A percentile compares a stretch with the other conserved stretches of the same genome.
These are phyloP conservation scores for Crotophaga sulcirostris DNA, from an alignment of 2,113 vertebrate species.

Conservation along the genomic window DNA sequence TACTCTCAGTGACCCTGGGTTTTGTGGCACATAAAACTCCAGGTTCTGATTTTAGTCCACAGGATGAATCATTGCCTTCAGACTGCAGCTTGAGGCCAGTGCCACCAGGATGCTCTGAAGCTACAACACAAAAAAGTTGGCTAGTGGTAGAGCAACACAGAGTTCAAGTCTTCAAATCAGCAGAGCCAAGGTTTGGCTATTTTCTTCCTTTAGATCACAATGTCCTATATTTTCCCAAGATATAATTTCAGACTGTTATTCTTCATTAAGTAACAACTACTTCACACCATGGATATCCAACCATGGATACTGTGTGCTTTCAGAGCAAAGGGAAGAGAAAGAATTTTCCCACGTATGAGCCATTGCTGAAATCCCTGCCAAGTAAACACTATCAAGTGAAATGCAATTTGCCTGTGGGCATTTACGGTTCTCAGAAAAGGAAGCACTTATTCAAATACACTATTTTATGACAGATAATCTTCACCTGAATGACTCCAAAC, in stretches of 20 bases:
- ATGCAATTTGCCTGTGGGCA: background rate
- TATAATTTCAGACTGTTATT: background rate
- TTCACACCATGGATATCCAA: background rate
- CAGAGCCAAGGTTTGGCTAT: background rate
- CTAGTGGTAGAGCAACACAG: background rate
- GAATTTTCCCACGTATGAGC: background rate
- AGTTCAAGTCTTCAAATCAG: background rate
- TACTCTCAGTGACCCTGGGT: background rate
- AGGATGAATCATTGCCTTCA: background rate
- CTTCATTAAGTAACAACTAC: background rate
- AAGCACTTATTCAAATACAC: background rate
- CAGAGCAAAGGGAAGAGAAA: background rate
- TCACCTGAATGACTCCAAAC: background rate
- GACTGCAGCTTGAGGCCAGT: background rate
- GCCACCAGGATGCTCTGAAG: background rate
- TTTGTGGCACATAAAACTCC: background rate
- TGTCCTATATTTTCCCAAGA: background rate
- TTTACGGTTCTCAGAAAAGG: background rate
- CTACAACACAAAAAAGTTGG: background rate
- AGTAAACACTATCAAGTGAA: background rate
- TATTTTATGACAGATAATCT: background rate
- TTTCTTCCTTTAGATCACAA: background rate
- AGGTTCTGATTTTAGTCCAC: background rate
- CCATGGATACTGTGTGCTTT: background rate
- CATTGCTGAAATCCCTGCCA: background rate